These are phyloP conservation scores for Drosophila merina DNA, from an alignment of 2,888 invertebrate genomes.

Conservation along the genomic window DNA sequence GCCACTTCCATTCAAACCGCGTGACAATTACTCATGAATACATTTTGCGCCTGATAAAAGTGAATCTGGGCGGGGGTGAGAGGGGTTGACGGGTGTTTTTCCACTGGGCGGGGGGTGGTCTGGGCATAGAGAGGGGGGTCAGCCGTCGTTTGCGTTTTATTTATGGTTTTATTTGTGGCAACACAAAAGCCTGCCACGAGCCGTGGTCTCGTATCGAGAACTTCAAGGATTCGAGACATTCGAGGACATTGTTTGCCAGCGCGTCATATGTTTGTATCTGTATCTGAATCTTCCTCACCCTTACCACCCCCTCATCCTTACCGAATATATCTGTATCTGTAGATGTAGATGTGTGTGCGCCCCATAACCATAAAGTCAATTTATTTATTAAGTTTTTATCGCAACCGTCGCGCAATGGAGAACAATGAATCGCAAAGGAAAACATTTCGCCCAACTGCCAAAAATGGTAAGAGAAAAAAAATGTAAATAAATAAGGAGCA, in stretches of 20 bases:
- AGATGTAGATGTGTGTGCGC: slow-evolving; percentile 49
- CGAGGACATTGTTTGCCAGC: slow-evolving; percentile 43
- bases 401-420: slow-evolving; percentile 66
- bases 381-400: slow-evolving; percentile 79
- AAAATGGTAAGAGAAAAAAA: not conserved
- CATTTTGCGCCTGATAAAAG: slow-evolving; percentile 76
- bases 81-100: not conserved
- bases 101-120: slow-evolving; percentile 19
- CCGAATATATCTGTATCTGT: slow-evolving; percentile 16
- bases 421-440: slow-evolving; percentile 23
- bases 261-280: slow-evolving; percentile 45
- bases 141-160: slow-evolving; percentile 74
- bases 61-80: slow-evolving; percentile 6
- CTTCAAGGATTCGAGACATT: slow-evolving; percentile 22
- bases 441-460: slow-evolving; percentile 15
- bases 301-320: not conserved
- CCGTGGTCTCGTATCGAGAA: slow-evolving; percentile 2
- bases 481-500: not conserved
- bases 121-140: slow-evolving; percentile 2
- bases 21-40: slow-evolving; percentile 80
- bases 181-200: slow-evolving; percentile 65
- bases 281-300: slow-evolving; percentile 38
- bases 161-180: slow-evolving; percentile 79
- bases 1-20: slow-evolving; percentile 44
- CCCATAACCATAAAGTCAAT: slow-evolving; percentile 77